These are phyloP conservation scores for Microplitis deprimator DNA, from an alignment of 2,888 invertebrate genomes.

Conservation along the genomic window DNA sequence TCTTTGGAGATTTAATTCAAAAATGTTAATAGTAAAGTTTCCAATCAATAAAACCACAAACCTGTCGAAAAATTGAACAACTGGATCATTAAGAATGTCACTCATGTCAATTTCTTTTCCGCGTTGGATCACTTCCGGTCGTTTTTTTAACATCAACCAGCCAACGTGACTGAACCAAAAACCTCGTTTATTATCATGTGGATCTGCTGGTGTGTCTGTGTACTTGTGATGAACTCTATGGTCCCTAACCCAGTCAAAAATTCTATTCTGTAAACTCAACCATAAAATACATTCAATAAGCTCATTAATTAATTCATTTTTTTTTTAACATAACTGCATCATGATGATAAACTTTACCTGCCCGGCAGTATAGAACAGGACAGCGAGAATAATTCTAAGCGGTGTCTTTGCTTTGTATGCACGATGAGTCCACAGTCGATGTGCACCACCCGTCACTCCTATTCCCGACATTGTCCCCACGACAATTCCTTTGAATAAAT, in stretches of 20 bases:
- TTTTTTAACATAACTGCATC: no score
- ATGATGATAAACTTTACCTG: slow-evolving; percentile 74
- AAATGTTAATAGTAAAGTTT: background rate
- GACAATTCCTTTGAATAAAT: background rate
- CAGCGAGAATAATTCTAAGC: slow-evolving; percentile 81
- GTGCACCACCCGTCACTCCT: slow-evolving; percentile 97
- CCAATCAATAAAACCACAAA: slow-evolving; percentile 63
- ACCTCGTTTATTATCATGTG: slow-evolving; percentile 85
- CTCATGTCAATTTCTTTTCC: slow-evolving; percentile 85
- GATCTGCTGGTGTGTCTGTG: slow-evolving; percentile 85
- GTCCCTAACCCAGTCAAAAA: slow-evolving; percentile 83
- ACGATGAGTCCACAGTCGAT: slow-evolving; percentile 95
- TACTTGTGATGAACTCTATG: slow-evolving; percentile 84
- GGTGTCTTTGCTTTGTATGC: slow-evolving; percentile 97
- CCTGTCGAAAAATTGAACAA: slow-evolving; percentile 84
- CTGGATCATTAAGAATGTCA: slow-evolving; percentile 84
- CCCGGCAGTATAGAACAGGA: slow-evolving; percentile 78
- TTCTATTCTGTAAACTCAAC: slow-evolving; percentile 73
- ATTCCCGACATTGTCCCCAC: slow-evolving; percentile 74
- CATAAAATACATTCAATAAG: background rate
- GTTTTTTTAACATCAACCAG: slow-evolving; percentile 92
- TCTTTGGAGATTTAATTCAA: no score
- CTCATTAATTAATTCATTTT: background rate
- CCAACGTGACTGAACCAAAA: slow-evolving; percentile 95
- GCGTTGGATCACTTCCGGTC: slow-evolving; percentile 84